Conservation (phyloP, 2,113 vertebrate genomes). For the Pluvialis apricaria region DNA sequence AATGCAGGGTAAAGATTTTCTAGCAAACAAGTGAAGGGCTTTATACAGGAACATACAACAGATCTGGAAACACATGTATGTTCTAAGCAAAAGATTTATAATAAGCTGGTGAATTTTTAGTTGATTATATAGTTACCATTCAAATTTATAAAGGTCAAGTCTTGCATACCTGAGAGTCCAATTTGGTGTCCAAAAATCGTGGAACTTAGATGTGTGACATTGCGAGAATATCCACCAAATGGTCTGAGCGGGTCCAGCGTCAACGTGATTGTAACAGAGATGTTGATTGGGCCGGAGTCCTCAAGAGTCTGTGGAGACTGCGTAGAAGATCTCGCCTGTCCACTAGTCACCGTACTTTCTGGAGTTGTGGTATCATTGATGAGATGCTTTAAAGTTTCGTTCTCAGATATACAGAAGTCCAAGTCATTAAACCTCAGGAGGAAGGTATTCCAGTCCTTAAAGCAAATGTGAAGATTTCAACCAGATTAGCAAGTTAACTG, state of each 20-base stretch:
- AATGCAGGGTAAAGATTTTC: neutral
- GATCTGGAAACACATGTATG: neutral
- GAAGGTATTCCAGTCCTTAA: constrained; percentile 97
- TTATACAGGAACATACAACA: neutral
- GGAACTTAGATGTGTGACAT: constrained; percentile 91
- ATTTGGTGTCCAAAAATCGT: constrained; percentile 92
- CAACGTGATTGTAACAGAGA: constrained; percentile 92
- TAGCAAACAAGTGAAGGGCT: neutral
- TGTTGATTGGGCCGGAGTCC: constrained; percentile 90
- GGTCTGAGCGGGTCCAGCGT: constrained; percentile 91
- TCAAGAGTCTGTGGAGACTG: constrained; percentile 86
- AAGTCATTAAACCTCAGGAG: constrained; percentile 93
- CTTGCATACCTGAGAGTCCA: constrained; percentile 83
- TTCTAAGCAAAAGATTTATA: neutral
- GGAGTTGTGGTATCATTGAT: constrained; percentile 89
- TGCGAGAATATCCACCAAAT: constrained; percentile 93
- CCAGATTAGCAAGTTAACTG: neutral
- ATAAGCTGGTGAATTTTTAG: neutral
- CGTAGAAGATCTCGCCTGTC: constrained; percentile 86
- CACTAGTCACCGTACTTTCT: constrained; percentile 87
- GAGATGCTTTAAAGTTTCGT: constrained; percentile 94
- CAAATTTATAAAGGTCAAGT: neutral
- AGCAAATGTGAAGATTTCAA: neutral
- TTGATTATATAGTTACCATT: neutral
- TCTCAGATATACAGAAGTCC: constrained; percentile 97